Evolutionary conservation across 92 coral and sea anemone genomes (phyloP).

Genomic region (Ricordea florida): DNA sequence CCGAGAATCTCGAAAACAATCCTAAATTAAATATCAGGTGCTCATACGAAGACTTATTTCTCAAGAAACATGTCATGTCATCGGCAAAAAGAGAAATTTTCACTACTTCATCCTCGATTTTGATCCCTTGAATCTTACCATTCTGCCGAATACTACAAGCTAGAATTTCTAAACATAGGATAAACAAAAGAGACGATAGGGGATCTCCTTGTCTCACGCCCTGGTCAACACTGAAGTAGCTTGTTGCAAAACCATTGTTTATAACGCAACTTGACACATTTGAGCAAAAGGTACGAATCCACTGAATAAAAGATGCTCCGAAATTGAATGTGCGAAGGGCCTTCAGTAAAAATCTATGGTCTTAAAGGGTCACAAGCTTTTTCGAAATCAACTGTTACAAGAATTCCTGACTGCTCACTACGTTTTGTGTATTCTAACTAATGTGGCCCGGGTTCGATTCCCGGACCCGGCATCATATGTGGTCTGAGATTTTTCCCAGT

Average conservation of each 20-base stretch:
- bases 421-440: neutral
- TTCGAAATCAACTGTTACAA: slow-evolving; percentile 11
- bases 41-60: neutral
- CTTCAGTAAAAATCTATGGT: neutral
- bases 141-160: slow-evolving; percentile 1
- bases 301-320: slow-evolving; percentile 35
- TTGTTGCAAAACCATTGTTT: slow-evolving; percentile 29
- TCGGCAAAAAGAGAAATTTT: slow-evolving; percentile 9
- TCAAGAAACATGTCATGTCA: slow-evolving; percentile 3
- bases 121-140: neutral
- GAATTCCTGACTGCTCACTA: neutral
- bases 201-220: slow-evolving; percentile 20
- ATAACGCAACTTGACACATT: slow-evolving; percentile 22
- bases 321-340: neutral
- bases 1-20: neutral
- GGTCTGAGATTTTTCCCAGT: too few species aligned
- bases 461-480: too few species aligned
- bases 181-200: slow-evolving; percentile 8
- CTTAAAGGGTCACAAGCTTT: too few species aligned
- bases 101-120: neutral
- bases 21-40: neutral
- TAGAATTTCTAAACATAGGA: slow-evolving; percentile 6
- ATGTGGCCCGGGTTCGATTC: too few species aligned
- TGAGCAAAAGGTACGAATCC: slow-evolving; percentile 10
- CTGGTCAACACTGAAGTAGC: neutral